A percentile compares a stretch with the other conserved stretches of the same genome.
phyloP scores from a whole-genome alignment of 2,113 vertebrate genomes.

The Mobula birostris region DNA sequence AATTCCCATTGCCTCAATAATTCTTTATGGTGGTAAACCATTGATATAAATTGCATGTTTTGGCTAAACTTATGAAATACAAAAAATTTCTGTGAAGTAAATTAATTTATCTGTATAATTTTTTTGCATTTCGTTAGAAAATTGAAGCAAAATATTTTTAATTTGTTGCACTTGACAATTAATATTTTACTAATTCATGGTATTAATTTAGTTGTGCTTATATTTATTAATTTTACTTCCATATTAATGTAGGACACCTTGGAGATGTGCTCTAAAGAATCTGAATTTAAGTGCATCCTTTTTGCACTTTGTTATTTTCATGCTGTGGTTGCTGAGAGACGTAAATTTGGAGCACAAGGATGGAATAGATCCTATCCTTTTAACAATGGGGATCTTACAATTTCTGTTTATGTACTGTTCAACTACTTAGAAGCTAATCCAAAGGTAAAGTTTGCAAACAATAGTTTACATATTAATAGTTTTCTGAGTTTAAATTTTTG shows the following conservation, averaged over 20 bases:
- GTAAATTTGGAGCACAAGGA: constrained; percentile 61
- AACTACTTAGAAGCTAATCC: constrained; percentile 62
- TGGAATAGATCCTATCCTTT: constrained; percentile 64
- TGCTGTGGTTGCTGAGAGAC: constrained; percentile 55
- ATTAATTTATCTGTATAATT: background rate
- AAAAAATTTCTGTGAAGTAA: background rate
- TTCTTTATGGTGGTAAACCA: background rate
- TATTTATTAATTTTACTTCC: background rate
- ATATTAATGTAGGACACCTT: constrained; percentile 51
- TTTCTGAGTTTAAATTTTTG: background rate
- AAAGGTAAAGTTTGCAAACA: constrained; percentile 48
- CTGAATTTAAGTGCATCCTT: constrained; percentile 57
- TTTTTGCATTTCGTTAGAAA: background rate
- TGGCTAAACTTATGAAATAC: background rate
- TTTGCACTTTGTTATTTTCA: constrained; percentile 65
- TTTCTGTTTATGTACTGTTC: constrained; percentile 55
- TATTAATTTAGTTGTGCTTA: background rate
- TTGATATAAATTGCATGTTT: background rate
- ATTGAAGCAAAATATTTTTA: background rate
- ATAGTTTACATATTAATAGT: background rate
- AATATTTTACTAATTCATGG: background rate
- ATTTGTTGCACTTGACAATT: background rate
- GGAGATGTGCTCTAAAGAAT: constrained; percentile 62
- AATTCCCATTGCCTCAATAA: background rate
- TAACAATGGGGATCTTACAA: constrained; percentile 61